A percentile compares a stretch with the other conserved stretches of the same genome.
Conservation (phyloP, 2,113 vertebrate genomes). For the Amphiprion percula region DNA sequence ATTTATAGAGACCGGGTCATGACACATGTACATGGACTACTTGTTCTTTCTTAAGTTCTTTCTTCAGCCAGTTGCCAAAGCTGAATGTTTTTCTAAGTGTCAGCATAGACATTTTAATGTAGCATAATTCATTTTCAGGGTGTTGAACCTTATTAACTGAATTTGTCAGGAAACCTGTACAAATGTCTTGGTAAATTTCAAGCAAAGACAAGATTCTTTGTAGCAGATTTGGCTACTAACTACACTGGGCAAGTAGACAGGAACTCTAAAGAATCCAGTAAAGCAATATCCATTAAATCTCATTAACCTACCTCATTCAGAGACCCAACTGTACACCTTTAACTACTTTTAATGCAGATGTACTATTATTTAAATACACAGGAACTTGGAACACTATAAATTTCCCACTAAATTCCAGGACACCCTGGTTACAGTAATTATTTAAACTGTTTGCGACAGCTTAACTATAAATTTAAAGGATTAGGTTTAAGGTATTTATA, state of each 20-base stretch:
- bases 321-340: not conserved
- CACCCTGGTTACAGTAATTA: not conserved
- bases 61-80: constrained; percentile 40
- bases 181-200: constrained; percentile 38
- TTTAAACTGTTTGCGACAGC: not conserved
- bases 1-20: constrained; percentile 80
- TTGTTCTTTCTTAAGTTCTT: constrained; percentile 72
- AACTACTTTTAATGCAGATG: not conserved
- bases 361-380: not conserved
- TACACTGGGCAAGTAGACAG: not conserved
- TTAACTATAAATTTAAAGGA: no score
- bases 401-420: no score
- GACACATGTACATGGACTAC: constrained; percentile 72
- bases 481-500: no score
- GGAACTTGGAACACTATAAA: not conserved
- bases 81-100: constrained; percentile 44
- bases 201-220: constrained; percentile 15
- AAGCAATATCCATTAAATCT: not conserved
- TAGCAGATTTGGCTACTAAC: not conserved
- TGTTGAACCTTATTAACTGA: constrained; percentile 39
- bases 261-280: not conserved
- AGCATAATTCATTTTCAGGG: constrained; percentile 53
- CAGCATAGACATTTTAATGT: constrained; percentile 45
- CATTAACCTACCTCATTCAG: not conserved
- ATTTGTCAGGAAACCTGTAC: constrained; percentile 34